A percentile compares a stretch with the other conserved stretches of the same genome.
phyloP scores from a whole-genome alignment of 2,888 invertebrate genomes.

The Leucoma salicis region DNA sequence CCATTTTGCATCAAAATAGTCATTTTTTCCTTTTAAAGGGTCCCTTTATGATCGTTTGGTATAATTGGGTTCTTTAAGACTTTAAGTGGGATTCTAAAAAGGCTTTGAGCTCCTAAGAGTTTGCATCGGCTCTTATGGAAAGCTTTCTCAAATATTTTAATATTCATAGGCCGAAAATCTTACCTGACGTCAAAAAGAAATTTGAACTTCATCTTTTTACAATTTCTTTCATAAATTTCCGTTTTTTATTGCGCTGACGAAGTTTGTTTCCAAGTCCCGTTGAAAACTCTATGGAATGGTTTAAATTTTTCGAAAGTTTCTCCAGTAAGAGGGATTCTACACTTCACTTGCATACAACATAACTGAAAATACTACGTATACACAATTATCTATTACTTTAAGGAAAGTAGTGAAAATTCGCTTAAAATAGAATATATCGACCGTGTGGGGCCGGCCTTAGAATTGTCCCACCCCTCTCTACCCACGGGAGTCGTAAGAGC shows the following conservation, averaged over 20 bases:
- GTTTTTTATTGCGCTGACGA: background rate
- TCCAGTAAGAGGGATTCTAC: too few species aligned
- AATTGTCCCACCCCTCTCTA: too few species aligned
- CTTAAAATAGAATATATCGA: too few species aligned
- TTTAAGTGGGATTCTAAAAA: conserved; percentile 27
- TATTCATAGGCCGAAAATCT: conserved; percentile 27
- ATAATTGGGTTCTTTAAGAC: conserved; percentile 32
- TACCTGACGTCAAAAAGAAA: conserved; percentile 24
- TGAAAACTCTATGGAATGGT: too few species aligned
- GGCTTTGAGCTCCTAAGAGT: conserved; percentile 17
- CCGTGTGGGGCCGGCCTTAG: too few species aligned
- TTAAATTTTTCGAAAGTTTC: too few species aligned
- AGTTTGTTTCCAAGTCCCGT: background rate
- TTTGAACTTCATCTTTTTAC: conserved; percentile 11
- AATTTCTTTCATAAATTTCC: conserved; percentile 13
- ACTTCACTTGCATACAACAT: too few species aligned
- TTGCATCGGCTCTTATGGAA: conserved; percentile 10
- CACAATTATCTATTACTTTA: too few species aligned
- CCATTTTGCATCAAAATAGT: conserved; percentile 4
- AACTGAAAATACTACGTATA: too few species aligned
- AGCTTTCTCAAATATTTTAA: conserved; percentile 25
- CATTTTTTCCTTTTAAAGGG: conserved; percentile 6
- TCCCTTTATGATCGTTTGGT: conserved; percentile 22
- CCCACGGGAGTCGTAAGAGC: too few species aligned
- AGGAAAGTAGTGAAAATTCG: too few species aligned